These are phyloP conservation scores for Catocala fraxini DNA, from an alignment of 2,888 invertebrate species.

Conservation along the genomic window DNA sequence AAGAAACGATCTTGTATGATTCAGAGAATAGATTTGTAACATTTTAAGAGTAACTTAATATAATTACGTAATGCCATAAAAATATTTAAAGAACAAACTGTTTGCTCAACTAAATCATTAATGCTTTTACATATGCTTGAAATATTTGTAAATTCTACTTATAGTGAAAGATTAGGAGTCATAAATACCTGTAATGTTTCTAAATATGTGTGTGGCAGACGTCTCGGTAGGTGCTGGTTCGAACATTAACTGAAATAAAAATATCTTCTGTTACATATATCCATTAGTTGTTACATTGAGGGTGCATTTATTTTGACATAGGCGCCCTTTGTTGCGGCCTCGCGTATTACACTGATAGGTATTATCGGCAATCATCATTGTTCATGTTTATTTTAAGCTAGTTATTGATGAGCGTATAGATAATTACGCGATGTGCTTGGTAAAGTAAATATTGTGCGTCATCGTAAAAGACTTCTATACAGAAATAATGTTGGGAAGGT, in stretches of 20 bases:
- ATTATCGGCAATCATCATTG: slow-evolving; percentile 28
- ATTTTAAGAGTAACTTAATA: background rate
- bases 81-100: slow-evolving; percentile 45
- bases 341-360: slow-evolving; percentile 11
- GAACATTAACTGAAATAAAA: slow-evolving; percentile 77
- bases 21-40: background rate
- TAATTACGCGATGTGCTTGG: no score
- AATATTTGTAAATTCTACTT: slow-evolving; percentile 15
- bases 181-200: slow-evolving; percentile 63
- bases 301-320: slow-evolving; percentile 19
- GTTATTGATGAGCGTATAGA: no score
- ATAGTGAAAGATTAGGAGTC: slow-evolving; percentile 1
- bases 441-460: no score
- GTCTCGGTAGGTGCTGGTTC: slow-evolving; percentile 65
- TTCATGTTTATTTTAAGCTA: slow-evolving; percentile 13
- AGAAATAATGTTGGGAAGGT: no score
- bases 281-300: background rate
- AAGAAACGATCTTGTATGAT: slow-evolving; percentile 13
- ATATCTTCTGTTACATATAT: slow-evolving; percentile 21
- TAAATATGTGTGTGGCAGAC: slow-evolving; percentile 52
- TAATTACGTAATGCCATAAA: background rate
- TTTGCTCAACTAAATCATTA: slow-evolving; percentile 5
- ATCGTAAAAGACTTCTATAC: no score
- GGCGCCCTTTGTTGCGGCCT: slow-evolving; percentile 17
- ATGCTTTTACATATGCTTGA: slow-evolving; percentile 13